Conservation (phyloP, 2,797 vertebrate species). For the Schizopygopsis pylzovi region DNA sequence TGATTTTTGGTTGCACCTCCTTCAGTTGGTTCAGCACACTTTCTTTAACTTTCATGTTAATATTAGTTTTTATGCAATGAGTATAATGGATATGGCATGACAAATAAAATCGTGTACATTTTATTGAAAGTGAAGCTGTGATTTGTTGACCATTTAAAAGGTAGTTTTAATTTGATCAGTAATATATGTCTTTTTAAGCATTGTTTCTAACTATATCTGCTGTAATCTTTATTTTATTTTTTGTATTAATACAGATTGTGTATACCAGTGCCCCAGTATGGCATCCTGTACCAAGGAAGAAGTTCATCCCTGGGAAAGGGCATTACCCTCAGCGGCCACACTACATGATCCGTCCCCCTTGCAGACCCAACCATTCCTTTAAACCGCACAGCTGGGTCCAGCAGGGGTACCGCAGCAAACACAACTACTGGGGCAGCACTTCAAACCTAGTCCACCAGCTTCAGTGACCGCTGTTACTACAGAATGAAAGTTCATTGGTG, state of each 20-base stretch:
- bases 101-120: too few relatives aligned
- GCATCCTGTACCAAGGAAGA: conserved; percentile 67
- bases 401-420: conserved; percentile 59
- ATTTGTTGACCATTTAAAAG: neutral
- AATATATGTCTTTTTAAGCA: neutral
- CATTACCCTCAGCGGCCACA: conserved; percentile 58
- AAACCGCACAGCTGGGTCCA: conserved; percentile 68
- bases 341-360: conserved; percentile 62
- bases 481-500: conserved; percentile 50
- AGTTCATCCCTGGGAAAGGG: conserved; percentile 54
- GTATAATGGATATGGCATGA: too few relatives aligned
- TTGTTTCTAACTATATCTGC: neutral
- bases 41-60: too few relatives aligned
- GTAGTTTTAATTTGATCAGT: neutral
- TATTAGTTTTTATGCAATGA: too few relatives aligned
- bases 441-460: conserved; percentile 59
- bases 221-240: neutral
- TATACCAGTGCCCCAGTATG: conserved; percentile 70
- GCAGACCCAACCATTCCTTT: conserved; percentile 56
- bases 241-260: conserved; percentile 58
- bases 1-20: too few relatives aligned
- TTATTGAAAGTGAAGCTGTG: too few relatives aligned
- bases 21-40: too few relatives aligned
- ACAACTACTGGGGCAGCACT: conserved; percentile 67
- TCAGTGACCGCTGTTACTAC: conserved; percentile 62